Evolutionary conservation across 2,797 vertebrate genomes (phyloP), one percentile per base, ranked within the genome.

Genomic region (Centroberyx gerrardi): DNA sequence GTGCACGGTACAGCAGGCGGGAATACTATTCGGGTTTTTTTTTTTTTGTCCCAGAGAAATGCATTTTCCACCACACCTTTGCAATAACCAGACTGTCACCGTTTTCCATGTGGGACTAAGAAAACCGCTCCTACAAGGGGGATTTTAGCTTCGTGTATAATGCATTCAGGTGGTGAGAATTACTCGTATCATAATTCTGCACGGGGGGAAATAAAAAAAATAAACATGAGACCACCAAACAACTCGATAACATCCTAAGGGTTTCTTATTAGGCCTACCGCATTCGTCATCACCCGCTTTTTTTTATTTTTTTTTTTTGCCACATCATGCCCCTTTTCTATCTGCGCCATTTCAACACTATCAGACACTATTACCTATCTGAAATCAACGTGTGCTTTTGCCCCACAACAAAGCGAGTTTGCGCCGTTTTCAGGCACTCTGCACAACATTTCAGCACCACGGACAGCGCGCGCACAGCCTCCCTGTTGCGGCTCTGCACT

Each of bases 401-500:
- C 51, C 14, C 63, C 44, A 68, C 13, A 66, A 15, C 46, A 14
- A 36, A 36, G 33, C 33, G 3, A 5, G 33, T 14, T 46, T 46
- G 14, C 13, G 5, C 15, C 15, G 44, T 46, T 15, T 46, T 13
- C 40, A 42, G 13, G 12, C 44, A 46, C 44, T 46, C 14, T 62
- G 53, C 36, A 9, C 29, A 8, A 12, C 29, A 18, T 51, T 89
- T 89, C 92, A 94, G 94, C 79, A 94, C 93, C 94, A 55, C 59
- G 90, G 93, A 92, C 90, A 94, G 90, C 89, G 76, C 89, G 76
- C 84, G 15, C 44, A 46, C 44, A 40, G 52, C 14, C 29, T 29
- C 14, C 13, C 14, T 15, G 44, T 17, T 14, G 44, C 14, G 5
- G 44, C 14, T 46, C 52, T 27, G 51, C 18, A 10, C 69, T 9